phyloP scores from a whole-genome alignment of 1,140 invertebrate genomes.

The Temnothorax curvispinosus region DNA sequence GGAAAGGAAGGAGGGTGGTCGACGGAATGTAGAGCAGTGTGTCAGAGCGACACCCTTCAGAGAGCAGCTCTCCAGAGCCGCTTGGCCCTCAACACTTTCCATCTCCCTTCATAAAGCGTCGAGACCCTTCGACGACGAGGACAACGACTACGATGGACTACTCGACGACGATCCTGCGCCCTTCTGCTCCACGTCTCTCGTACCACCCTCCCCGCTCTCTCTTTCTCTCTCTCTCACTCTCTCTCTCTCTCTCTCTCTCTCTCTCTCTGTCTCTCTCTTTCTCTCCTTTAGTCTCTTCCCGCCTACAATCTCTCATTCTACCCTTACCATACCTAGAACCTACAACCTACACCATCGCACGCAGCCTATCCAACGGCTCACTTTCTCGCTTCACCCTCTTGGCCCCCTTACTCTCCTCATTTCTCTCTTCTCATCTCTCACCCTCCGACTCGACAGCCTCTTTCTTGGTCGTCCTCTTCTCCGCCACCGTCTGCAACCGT shows the following conservation, averaged over 20 bases:
- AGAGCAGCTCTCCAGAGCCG: slow-evolving; percentile 69
- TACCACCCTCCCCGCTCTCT: neutral
- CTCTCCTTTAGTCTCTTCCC: slow-evolving; percentile 16
- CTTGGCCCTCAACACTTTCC: slow-evolving; percentile 65
- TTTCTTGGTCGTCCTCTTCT: slow-evolving; percentile 42
- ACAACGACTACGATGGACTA: slow-evolving; percentile 43
- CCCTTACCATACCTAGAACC: slow-evolving; percentile 18
- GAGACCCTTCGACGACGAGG: slow-evolving; percentile 39
- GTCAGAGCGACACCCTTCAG: slow-evolving; percentile 81
- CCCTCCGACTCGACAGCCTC: slow-evolving; percentile 39
- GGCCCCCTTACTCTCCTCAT: neutral
- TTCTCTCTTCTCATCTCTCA: slow-evolving; percentile 51
- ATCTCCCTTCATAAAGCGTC: slow-evolving; percentile 62
- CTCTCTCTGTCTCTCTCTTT: neutral
- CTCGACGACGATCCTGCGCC: slow-evolving; percentile 55
- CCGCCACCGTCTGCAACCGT: neutral
- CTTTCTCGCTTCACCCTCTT: slow-evolving; percentile 47
- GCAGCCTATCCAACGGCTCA: slow-evolving; percentile 43
- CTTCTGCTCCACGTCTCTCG: slow-evolving; percentile 25
- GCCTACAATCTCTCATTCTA: slow-evolving; percentile 39
- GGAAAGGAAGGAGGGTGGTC: slow-evolving; percentile 56
- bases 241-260: neutral
- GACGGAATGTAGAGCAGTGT: slow-evolving; percentile 83
- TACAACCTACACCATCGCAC: slow-evolving; percentile 38
- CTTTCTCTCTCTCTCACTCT: neutral